Base-by-base conservation (phyloP, 2,888 invertebrate genomes). In the Mycalesis mineus region DNA sequence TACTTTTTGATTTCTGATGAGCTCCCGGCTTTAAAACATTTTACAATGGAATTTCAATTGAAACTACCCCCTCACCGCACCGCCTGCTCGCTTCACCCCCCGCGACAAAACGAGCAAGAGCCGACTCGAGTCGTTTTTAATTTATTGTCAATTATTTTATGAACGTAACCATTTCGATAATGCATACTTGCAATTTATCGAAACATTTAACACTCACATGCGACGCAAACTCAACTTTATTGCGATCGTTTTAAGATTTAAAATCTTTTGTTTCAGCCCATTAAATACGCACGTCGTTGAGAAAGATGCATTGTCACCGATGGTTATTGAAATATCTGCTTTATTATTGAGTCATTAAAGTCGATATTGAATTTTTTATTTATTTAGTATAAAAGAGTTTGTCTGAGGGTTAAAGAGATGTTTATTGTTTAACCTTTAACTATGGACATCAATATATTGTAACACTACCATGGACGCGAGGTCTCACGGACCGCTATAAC, bases 61-160 rank as follows among this genome's bases (percentile, higher is more conserved):
- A 45, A 45, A 45, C 8, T 4, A 9, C 14, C 7, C 13, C 44
- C 29, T 29, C 42, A 9, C 36, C 4, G 1, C 7, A 0, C 29
- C 29, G 4, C 9, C 28, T 13, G 29, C 9, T 9, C 40, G 8
- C 1, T 5, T n/a, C 2, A 22, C 6, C 11, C 13, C 28, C 28
- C 44, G 28, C 5, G 22, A 22, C 52, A 17, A 31, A 45, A n/a
- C 54, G 55, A 37, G 31, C 22, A 42, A 48, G 17, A 52, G 41
- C 22, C 42, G 51, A 41, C 36, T 48, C 44, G 33, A 57, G 57
- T 53, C 57, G 47, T 50, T 60, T 60, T 53, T 52, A 57, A 60
- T 57, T 61, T 58, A 52, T 55, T 48, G 58, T 61, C 61, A 61
- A 61, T 61, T 58, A 61, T 56, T 53, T 56, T 52, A 49, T 53